Evolutionary conservation across 30 jellyfish, hydroid and myxozoan species (phyloP).

Genomic region (Pelagia noctiluca): DNA sequence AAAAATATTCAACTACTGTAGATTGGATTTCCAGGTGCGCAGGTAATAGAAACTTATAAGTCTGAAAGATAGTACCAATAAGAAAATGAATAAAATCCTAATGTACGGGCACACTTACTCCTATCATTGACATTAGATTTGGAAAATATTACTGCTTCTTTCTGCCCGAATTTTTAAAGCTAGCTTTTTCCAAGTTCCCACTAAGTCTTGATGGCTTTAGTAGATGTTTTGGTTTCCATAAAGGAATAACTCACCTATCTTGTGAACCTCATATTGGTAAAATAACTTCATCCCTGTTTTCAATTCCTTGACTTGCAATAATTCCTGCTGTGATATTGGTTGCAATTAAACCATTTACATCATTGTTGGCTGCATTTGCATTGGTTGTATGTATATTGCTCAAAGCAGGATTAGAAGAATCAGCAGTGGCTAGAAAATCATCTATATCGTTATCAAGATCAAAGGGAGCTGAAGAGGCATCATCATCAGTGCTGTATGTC

Average conservation of each 20-base stretch:
- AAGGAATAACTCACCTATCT: conserved; percentile 24
- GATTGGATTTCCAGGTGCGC: conserved; percentile 15
- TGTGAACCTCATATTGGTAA: conserved; percentile 39
- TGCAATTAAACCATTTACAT: conserved; percentile 48
- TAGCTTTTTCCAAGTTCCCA: conserved; percentile 18
- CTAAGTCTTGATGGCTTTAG: conserved; percentile 16
- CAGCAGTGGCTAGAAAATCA: conserved; percentile 51
- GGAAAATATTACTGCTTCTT: no score
- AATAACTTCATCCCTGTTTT: conserved; percentile 28
- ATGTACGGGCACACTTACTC: no score
- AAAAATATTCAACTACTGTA: neutral
- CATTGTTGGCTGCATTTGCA: conserved; percentile 47
- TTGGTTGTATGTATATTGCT: conserved; percentile 29
- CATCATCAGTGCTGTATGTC: conserved; percentile 49
- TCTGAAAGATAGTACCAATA: no score
- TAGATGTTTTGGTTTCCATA: conserved; percentile 20
- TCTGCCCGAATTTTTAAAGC: neutral
- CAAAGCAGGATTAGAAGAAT: conserved; percentile 36
- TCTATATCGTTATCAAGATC: conserved; percentile 22
- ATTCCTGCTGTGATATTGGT: conserved; percentile 39
- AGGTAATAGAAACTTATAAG: no score
- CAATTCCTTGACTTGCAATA: conserved; percentile 46
- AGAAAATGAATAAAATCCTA: no score
- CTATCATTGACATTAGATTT: no score
- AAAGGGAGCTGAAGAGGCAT: conserved; percentile 49